These are phyloP conservation scores for Eudemis profundana DNA, from an alignment of 2,888 invertebrate species.

Conservation along the genomic window DNA sequence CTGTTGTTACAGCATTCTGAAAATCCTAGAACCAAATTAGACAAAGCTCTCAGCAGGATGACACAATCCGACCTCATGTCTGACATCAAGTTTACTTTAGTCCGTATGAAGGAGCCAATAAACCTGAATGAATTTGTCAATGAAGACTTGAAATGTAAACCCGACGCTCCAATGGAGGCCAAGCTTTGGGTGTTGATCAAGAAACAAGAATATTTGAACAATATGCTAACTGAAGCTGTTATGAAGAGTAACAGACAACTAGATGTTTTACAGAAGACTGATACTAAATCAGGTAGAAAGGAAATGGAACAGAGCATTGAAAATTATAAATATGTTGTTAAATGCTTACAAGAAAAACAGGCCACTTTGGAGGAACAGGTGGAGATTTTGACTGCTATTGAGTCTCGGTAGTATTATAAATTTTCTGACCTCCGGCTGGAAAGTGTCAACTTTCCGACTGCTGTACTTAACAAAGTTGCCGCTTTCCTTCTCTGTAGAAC, in stretches of 20 bases:
- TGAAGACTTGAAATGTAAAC: conserved; percentile 65
- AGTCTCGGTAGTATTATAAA: conserved; percentile 63
- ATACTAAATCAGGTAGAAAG: conserved; percentile 58
- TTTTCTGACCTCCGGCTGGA: no score
- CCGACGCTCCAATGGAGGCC: conserved; percentile 66
- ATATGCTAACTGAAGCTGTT: conserved; percentile 65
- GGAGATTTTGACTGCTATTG: conserved; percentile 76
- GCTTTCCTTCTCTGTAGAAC: no score
- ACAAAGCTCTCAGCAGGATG: conserved; percentile 62
- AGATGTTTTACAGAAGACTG: conserved; percentile 66
- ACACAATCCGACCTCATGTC: conserved; percentile 67
- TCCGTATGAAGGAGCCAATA: conserved; percentile 63
- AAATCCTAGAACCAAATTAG: conserved; percentile 54
- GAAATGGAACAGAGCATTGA: conserved; percentile 70
- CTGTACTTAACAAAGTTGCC: no score
- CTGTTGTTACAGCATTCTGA: conserved; percentile 27
- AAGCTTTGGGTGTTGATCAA: conserved; percentile 74
- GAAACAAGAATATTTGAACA: conserved; percentile 73
- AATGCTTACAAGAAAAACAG: conserved; percentile 78
- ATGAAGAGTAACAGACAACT: conserved; percentile 69
- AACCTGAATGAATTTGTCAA: conserved; percentile 65
- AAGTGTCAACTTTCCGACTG: no score
- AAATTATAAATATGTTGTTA: conserved; percentile 73
- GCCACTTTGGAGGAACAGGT: conserved; percentile 78
- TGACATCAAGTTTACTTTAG: conserved; percentile 65